phyloP scores from a whole-genome alignment of 2,113 vertebrate species.

The Microtus oregoni region DNA sequence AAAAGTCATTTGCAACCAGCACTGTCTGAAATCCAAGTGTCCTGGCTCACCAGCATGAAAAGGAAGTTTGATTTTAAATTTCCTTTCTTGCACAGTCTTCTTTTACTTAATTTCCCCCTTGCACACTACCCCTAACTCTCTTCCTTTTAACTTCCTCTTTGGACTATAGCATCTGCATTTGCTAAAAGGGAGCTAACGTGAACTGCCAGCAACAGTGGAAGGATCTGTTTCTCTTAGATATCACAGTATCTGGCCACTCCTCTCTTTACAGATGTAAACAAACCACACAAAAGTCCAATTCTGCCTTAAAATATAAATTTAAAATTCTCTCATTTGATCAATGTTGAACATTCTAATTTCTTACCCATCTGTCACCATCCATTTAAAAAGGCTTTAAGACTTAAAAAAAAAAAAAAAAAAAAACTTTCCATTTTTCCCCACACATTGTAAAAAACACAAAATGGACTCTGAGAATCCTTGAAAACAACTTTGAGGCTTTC shows the following conservation, averaged over 20 bases:
- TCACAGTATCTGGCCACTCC: neutral
- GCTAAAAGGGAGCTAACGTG: neutral
- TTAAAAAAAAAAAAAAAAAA: neutral
- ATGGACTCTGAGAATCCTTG: conserved; percentile 2
- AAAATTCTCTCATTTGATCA: conserved; percentile 7
- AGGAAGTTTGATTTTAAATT: conserved; percentile 62
- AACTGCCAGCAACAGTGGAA: neutral
- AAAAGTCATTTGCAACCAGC: neutral
- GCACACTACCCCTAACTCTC: neutral
- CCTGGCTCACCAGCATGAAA: neutral
- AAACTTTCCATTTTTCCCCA: neutral
- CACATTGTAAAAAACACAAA: conserved; percentile 40
- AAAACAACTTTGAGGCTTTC: conserved; percentile 44
- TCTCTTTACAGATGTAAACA: conserved; percentile 11
- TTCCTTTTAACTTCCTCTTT: conserved; percentile 68
- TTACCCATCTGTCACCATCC: conserved; percentile 9
- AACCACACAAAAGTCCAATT: neutral
- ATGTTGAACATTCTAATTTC: conserved; percentile 16
- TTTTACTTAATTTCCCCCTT: conserved; percentile 61
- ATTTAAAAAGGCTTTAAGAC: conserved; percentile 36
- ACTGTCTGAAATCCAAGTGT: conserved; percentile 31
- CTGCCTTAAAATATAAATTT: neutral
- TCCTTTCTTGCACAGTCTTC: conserved; percentile 53
- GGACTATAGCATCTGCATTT: conserved; percentile 22
- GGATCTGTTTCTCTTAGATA: conserved; percentile 44